Evolutionary conservation across 2,888 invertebrate species (phyloP), one percentile per base, ranked within the genome.

Genomic region (Epiblema foenella): DNA sequence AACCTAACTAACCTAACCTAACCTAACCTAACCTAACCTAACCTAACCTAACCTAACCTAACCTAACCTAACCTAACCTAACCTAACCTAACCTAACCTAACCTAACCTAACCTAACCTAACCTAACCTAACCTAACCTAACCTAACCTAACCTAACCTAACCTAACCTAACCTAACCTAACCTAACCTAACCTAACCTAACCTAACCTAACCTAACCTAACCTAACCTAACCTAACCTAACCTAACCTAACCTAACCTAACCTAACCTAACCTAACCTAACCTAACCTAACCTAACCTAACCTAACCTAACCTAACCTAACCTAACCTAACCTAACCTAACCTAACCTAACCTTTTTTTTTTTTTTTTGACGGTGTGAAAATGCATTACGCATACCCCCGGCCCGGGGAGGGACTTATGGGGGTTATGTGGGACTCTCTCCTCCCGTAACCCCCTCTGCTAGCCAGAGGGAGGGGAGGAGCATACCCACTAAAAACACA

Each of bases 1-100:
- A 54, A 54, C 52, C 52, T 54, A 54, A 54, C 52, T 54, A 54
- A 54, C 52, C 52, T 54, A 54, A 54, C 52, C 52, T 54, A 54
- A 54, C 52, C 52, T 54, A 54, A 54, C 52, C 52, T 54, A 54
- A 54, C 52, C 52, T 54, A 54, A 54, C 52, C 52, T 54, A 54
- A 54, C 52, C 52, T 54, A 54, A 54, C 52, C 52, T 54, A 54
- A 54, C 52, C 52, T 54, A 54, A 54, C 52, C 52, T 54, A 54
- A 54, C 52, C 52, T 54, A 54, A 54, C 52, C 52, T 54, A 54
- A 54, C 52, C 52, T 54, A 54, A 54, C 52, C 52, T 54, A 18
- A 18, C 20, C 20, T 54, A 18, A 18, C 20, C 20, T 54, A 18
- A 18, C 20, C 52, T 17, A 17, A 18, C 52, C 52, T 17, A 54